These are phyloP conservation scores for Girardinus metallicus DNA, from an alignment of 2,797 vertebrate genomes.

Conservation along the genomic window DNA sequence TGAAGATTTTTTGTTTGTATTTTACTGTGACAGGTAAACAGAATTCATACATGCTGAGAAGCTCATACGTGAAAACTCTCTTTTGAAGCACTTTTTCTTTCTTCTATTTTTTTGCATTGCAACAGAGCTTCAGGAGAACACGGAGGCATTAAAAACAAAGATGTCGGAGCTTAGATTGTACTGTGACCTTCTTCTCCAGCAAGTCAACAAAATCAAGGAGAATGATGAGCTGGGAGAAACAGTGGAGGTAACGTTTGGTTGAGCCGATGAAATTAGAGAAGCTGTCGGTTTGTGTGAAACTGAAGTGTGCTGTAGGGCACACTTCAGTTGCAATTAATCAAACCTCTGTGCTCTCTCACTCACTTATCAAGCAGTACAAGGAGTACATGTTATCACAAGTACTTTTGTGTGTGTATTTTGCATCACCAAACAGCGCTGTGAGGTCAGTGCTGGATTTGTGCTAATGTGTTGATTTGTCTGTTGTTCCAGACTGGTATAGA, in stretches of 20 bases:
- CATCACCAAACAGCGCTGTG: not conserved
- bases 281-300: slow-evolving; percentile 30
- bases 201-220: slow-evolving; percentile 96
- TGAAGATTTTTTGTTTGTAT: not conserved
- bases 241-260: slow-evolving; percentile 58
- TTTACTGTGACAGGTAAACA: not conserved
- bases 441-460: not conserved
- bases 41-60: not conserved
- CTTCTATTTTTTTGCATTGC: slow-evolving; percentile 6
- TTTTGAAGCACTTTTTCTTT: not conserved
- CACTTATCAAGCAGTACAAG: not conserved
- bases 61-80: too few relatives aligned
- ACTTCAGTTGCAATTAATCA: slow-evolving; percentile 1
- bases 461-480: slow-evolving; percentile 23
- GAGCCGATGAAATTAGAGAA: slow-evolving; percentile 59
- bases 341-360: not conserved
- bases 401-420: not conserved
- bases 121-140: slow-evolving; percentile 95
- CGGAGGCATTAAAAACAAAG: slow-evolving; percentile 94
- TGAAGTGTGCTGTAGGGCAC: slow-evolving; percentile 7
- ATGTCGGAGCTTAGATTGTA: slow-evolving; percentile 98
- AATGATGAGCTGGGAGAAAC: slow-evolving; percentile 64
- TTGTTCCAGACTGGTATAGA: slow-evolving; percentile 78
- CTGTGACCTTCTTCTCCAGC: slow-evolving; percentile 97
- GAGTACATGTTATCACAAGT: slow-evolving; percentile 1